Conservation (phyloP, 92 coral and sea anemone species). For the Blastomussa wellsi region DNA sequence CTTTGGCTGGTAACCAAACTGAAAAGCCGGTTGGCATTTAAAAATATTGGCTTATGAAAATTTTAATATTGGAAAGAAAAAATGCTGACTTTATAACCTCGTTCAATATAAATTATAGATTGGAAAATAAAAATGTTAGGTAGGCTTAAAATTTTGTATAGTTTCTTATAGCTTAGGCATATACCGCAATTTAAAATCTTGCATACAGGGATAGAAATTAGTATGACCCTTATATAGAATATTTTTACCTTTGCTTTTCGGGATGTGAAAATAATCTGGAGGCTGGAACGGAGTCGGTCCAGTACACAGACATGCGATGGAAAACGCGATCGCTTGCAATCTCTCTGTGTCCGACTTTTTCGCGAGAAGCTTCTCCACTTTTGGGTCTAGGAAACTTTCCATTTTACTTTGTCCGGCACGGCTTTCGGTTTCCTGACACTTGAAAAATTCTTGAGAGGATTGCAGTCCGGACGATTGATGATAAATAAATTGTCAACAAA, state of each 20-base stretch:
- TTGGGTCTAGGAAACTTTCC: slow-evolving; percentile 60
- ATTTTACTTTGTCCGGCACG: background rate
- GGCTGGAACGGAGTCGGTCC: slow-evolving; percentile 82
- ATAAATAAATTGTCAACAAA: background rate
- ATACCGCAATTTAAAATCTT: background rate
- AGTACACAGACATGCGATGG: slow-evolving; percentile 77
- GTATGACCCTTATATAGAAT: background rate
- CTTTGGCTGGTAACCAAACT: background rate
- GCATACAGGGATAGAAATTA: background rate
- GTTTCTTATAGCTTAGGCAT: background rate
- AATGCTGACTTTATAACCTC: background rate
- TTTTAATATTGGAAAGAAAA: slow-evolving; percentile 7
- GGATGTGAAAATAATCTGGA: slow-evolving; percentile 62
- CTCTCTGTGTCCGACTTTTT: slow-evolving; percentile 71
- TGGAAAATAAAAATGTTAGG: background rate
- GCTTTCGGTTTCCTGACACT: background rate
- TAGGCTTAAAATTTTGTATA: background rate
- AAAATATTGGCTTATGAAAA: background rate
- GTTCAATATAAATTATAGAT: background rate
- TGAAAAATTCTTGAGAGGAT: slow-evolving; percentile 1
- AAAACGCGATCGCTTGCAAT: slow-evolving; percentile 72
- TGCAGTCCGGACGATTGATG: background rate
- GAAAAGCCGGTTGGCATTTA: background rate
- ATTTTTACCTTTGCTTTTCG: slow-evolving; percentile 24
- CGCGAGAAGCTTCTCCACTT: slow-evolving; percentile 54